These are phyloP conservation scores for Jordanella pulchra DNA, from an alignment of 2,797 vertebrate genomes.

Conservation along the genomic window DNA sequence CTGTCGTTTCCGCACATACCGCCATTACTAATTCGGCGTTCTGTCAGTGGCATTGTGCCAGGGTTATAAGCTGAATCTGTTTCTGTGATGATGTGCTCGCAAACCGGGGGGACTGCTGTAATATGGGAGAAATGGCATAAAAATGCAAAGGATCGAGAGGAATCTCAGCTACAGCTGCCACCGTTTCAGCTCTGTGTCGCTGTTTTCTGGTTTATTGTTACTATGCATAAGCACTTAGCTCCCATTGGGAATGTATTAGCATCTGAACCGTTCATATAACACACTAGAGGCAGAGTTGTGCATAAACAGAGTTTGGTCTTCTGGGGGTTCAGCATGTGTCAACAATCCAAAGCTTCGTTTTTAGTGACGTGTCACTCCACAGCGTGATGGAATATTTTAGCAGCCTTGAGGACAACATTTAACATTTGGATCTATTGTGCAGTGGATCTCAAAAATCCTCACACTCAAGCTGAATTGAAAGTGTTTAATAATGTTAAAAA, in stretches of 20 bases:
- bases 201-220: slow-evolving; percentile 34
- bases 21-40: slow-evolving; percentile 60
- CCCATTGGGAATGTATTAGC: slow-evolving; percentile 47
- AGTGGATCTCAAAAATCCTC: background rate
- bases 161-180: slow-evolving; percentile 19
- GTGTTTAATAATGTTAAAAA: background rate
- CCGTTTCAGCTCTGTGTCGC: slow-evolving; percentile 25
- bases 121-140: slow-evolving; percentile 78
- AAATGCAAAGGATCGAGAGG: slow-evolving; percentile 62
- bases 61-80: slow-evolving; percentile 46
- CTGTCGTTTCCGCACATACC: slow-evolving; percentile 51
- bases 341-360: slow-evolving; percentile 32
- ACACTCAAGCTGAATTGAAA: background rate
- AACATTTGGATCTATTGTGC: background rate
- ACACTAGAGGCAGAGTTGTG: slow-evolving; percentile 43
- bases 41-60: slow-evolving; percentile 52
- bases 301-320: slow-evolving; percentile 50
- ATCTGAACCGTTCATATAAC: slow-evolving; percentile 43
- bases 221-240: slow-evolving; percentile 39
- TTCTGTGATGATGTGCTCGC: slow-evolving; percentile 59
- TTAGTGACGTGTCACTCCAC: slow-evolving; percentile 15
- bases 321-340: slow-evolving; percentile 31
- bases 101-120: slow-evolving; percentile 61
- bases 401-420: background rate
- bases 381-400: slow-evolving; percentile 15